A percentile compares a stretch with the other conserved stretches of the same genome.
These are phyloP conservation scores for Leucania comma DNA, from an alignment of 2,888 invertebrate genomes.

Conservation along the genomic window DNA sequence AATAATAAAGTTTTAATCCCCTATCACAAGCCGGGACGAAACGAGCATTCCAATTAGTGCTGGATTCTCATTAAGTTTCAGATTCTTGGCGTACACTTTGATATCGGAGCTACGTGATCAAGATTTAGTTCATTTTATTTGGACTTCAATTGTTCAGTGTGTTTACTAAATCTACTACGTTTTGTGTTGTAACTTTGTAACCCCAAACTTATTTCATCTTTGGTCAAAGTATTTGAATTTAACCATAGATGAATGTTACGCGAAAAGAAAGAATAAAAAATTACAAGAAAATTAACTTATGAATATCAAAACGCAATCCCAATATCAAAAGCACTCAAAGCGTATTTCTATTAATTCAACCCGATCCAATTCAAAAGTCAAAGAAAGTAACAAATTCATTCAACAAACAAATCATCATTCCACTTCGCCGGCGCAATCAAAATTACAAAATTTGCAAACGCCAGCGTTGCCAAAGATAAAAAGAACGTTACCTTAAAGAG, in stretches of 20 bases:
- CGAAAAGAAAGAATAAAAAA: neutral
- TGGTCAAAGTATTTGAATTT: too few species aligned
- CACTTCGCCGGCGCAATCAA: constrained; percentile 45
- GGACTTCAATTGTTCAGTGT: constrained; percentile 64
- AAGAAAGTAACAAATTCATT: constrained; percentile 37
- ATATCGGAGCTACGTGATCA: constrained; percentile 87
- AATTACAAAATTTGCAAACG: constrained; percentile 55
- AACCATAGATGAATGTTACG: neutral
- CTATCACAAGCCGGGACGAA: constrained; percentile 77
- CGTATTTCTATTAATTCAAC: constrained; percentile 28
- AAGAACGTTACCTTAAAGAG: constrained; percentile 63
- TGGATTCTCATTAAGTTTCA: constrained; percentile 86
- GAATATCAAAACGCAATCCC: constrained; percentile 2
- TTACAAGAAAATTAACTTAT: neutral
- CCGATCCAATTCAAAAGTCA: constrained; percentile 39
- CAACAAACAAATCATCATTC: constrained; percentile 48
- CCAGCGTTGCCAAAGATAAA: constrained; percentile 44
- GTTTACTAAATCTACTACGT: constrained; percentile 30
- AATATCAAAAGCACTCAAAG: constrained; percentile 12
- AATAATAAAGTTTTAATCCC: constrained; percentile 79
- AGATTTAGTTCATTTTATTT: constrained; percentile 80
- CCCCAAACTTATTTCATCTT: neutral
- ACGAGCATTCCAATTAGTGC: constrained; percentile 88
- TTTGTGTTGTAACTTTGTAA: constrained; percentile 9
- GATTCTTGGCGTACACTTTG: constrained; percentile 84